Evolutionary conservation across 2,797 vertebrate genomes (phyloP).

Genomic region (Sebastes variabilis): DNA sequence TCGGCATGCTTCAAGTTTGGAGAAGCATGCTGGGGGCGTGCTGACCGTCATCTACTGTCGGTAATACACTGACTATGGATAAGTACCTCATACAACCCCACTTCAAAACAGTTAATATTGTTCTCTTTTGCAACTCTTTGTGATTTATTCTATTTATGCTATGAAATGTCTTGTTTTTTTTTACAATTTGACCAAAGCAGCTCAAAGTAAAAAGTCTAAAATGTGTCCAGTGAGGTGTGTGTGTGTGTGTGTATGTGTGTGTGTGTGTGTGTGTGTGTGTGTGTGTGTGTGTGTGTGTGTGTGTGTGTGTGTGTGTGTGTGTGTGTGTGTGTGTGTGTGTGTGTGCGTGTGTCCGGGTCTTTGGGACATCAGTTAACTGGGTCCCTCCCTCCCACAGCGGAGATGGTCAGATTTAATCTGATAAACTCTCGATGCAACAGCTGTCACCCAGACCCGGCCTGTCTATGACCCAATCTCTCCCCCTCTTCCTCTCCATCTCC

Average conservation of each 20-base stretch:
- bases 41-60: too few species aligned
- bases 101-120: too few species aligned
- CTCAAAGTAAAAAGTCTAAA: not conserved
- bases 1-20: too few species aligned
- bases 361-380: slow-evolving; percentile 44
- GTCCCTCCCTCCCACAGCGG: slow-evolving; percentile 57
- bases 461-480: slow-evolving; percentile 46
- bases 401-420: slow-evolving; percentile 80
- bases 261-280: not conserved
- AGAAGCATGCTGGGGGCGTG: too few species aligned
- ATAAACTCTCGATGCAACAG: slow-evolving; percentile 79
- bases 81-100: too few species aligned
- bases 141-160: not conserved
- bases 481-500: not conserved
- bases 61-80: too few species aligned
- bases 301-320: too few species aligned
- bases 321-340: not conserved
- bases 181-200: not conserved
- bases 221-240: not conserved
- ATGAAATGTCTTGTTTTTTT: not conserved
- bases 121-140: too few species aligned
- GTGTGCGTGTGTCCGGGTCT: slow-evolving; percentile 27
- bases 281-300: not conserved
- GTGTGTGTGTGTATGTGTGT: not conserved
- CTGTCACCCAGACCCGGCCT: slow-evolving; percentile 68